A percentile compares a stretch with the other conserved stretches of the same genome.
Conservation (phyloP, 2,888 invertebrate genomes). For the Spicauda simplicius region DNA sequence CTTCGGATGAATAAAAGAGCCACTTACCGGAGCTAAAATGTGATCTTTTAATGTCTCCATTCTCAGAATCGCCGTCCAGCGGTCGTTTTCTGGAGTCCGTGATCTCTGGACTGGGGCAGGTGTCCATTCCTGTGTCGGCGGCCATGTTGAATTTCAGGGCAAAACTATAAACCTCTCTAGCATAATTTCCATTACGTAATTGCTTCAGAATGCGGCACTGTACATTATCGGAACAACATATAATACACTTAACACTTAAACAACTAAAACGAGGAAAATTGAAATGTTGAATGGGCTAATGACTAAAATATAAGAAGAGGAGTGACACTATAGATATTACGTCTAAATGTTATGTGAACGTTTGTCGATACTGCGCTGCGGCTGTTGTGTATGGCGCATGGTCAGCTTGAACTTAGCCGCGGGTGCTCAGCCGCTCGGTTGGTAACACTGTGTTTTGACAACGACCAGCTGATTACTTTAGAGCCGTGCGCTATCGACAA, state of each 20-base stretch:
- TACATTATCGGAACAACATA: slow-evolving; percentile 72
- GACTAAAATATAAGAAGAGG: slow-evolving; percentile 77
- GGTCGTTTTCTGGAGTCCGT: slow-evolving; percentile 96
- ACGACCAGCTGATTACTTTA: slow-evolving; percentile 76
- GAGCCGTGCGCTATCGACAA: slow-evolving; percentile 48
- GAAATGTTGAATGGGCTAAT: slow-evolving; percentile 71
- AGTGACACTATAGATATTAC: slow-evolving; percentile 79
- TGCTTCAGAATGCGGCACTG: slow-evolving; percentile 78
- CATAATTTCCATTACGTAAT: slow-evolving; percentile 86
- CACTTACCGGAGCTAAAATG: slow-evolving; percentile 95
- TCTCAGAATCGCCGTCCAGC: slow-evolving; percentile 94
- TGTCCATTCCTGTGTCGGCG: slow-evolving; percentile 97
- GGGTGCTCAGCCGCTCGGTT: slow-evolving; percentile 58
- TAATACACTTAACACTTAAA: slow-evolving; percentile 80
- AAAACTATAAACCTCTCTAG: slow-evolving; percentile 84
- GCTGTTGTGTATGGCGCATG: slow-evolving; percentile 70
- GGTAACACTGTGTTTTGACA: slow-evolving; percentile 72
- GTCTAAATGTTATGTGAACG: slow-evolving; percentile 83
- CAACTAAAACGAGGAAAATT: slow-evolving; percentile 72
- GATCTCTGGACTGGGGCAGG: slow-evolving; percentile 96
- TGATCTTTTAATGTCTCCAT: slow-evolving; percentile 94
- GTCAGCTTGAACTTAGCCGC: slow-evolving; percentile 70
- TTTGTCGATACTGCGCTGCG: slow-evolving; percentile 78
- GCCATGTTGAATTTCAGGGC: slow-evolving; percentile 91
- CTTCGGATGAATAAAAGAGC: slow-evolving; percentile 45